Base-by-base conservation (phyloP, 2,797 vertebrate genomes). In the Sebastes oblongus region DNA sequence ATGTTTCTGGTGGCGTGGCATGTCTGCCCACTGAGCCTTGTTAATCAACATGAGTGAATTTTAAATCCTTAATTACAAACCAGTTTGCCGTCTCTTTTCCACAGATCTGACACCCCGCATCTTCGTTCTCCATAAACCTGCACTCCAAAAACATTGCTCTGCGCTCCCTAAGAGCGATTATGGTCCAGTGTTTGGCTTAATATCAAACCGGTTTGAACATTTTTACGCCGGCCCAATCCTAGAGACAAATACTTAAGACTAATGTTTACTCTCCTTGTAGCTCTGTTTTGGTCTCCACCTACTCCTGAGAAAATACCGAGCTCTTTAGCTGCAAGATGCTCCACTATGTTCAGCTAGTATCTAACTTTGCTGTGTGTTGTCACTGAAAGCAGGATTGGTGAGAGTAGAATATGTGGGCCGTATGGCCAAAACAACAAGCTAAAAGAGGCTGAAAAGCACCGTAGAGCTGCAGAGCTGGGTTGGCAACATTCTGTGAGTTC, bases 1-100 rank as follows among this genome's bases (percentile, higher is more conserved):
- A 39, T 39, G 36, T 39, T 39, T 39, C 36, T 39, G 36, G 36
- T 39, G 36, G 36, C 0, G 36, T 6, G 36, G 36, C 36, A 39
- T 14, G 36, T 39, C 36, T 39, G 0, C 0, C 36, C 13, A 13
- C 36, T 39, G 13, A 39, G 0, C 36, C 36, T 39, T 39, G 36
- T 39, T 39, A 39, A 39, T 39, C 36, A 39, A 39, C 13, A 14
- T 39, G 13, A 39, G 36, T 39, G 36, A 39, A 39, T 39, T 39
- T 14, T 6, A 39, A 39, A 39, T 39, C 13, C 36, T 39, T 39
- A 14, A 39, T 39, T 14, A 39, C 13, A 39, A 39, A 14, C 36
- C 36, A 39, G 36, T 39, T 39, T 39, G 36, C 5, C 2, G 13
- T 39, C 0, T 39, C 36, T 39, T 39, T 39, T 39, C 36, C 36